phyloP scores from a whole-genome alignment of 1,140 invertebrate species.

The Bombyx mori region DNA sequence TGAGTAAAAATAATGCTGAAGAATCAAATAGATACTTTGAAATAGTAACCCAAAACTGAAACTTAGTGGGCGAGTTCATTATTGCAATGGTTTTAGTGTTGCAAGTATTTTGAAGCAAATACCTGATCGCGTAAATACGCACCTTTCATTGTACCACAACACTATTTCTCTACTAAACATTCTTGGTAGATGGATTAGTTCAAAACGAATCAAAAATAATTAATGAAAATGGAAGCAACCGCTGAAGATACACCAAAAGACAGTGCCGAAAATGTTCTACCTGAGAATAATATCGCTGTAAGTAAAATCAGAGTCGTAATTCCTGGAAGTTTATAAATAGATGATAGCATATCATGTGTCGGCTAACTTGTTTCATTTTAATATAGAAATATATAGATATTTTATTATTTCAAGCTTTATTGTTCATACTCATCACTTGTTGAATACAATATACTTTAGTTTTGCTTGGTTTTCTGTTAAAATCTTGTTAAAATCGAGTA shows the following conservation, averaged over 20 bases:
- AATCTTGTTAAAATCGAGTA: conserved; percentile 13
- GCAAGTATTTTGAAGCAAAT: no score
- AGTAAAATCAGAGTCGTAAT: conserved; percentile 22
- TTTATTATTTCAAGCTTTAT: not conserved
- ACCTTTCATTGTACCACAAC: not conserved
- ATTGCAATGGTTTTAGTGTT: no score
- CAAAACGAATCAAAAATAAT: conserved; percentile 13
- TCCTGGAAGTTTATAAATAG: conserved; percentile 52
- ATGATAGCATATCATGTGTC: conserved; percentile 44
- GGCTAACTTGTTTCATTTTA: conserved; percentile 14
- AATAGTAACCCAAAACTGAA: no score
- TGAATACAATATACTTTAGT: not conserved
- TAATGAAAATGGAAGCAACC: conserved; percentile 45
- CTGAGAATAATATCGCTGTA: conserved; percentile 34
- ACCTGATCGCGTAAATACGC: no score
- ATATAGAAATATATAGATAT: conserved; percentile 3
- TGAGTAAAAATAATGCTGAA: no score
- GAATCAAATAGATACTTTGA: no score
- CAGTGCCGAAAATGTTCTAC: conserved; percentile 27
- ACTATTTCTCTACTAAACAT: not conserved
- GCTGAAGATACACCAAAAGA: conserved; percentile 40
- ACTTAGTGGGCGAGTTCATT: no score
- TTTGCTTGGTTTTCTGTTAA: conserved; percentile 1
- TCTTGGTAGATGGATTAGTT: conserved; percentile 5
- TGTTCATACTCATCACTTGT: no score